phyloP scores from a whole-genome alignment of 2,113 vertebrate species.

The Datnioides undecimradiatus region DNA sequence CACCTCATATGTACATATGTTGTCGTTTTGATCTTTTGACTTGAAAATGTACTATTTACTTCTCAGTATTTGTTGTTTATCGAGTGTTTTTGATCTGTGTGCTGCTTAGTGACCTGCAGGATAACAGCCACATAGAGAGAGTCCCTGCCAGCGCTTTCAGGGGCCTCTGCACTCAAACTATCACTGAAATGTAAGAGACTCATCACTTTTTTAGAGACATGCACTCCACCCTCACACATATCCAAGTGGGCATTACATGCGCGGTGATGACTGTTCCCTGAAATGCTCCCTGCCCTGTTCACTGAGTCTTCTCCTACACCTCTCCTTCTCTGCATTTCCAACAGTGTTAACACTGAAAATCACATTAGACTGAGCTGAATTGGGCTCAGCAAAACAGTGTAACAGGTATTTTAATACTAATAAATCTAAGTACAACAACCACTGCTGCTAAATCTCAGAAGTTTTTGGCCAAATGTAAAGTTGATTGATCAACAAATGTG shows the following conservation, averaged over 20 bases:
- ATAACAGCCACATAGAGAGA: conserved; percentile 77
- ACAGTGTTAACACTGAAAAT: conserved; percentile 9
- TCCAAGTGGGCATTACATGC: conserved; percentile 30
- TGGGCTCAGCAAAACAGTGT: not conserved
- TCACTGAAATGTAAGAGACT: conserved; percentile 79
- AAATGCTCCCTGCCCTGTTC: conserved; percentile 52
- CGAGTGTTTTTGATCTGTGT: conserved; percentile 18
- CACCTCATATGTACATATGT: not conserved
- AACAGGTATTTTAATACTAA: not conserved
- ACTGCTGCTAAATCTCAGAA: not conserved
- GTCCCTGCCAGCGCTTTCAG: conserved; percentile 82
- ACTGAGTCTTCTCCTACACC: not conserved
- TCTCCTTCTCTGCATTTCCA: conserved; percentile 8
- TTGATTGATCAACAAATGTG: not conserved
- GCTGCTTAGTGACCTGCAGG: conserved; percentile 75
- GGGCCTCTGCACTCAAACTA: conserved; percentile 79
- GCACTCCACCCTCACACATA: conserved; percentile 35
- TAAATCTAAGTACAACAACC: not conserved
- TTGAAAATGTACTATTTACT: not conserved
- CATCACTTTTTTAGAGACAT: conserved; percentile 27
- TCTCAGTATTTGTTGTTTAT: not conserved
- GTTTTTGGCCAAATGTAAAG: not conserved
- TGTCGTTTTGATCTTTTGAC: not conserved
- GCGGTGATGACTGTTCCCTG: conserved; percentile 44
- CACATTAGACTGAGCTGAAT: not conserved